A percentile compares a stretch with the other conserved stretches of the same genome.
phyloP scores from a whole-genome alignment of 2,797 vertebrate species.

The Luscinia luscinia region DNA sequence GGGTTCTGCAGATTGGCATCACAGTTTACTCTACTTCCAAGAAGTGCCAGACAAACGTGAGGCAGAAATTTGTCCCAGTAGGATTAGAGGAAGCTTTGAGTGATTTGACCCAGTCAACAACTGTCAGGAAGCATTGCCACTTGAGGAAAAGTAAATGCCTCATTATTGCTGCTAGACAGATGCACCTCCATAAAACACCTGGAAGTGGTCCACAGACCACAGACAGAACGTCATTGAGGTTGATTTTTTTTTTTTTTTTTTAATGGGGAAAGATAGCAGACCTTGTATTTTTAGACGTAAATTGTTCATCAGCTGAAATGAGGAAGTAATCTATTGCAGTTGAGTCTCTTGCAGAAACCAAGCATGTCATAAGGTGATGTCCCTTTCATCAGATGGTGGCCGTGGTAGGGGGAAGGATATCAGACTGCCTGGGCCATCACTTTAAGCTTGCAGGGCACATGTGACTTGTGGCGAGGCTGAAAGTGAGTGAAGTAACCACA shows the following conservation, averaged over 20 bases:
- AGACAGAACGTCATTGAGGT: constrained; percentile 18
- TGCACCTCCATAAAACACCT: constrained; percentile 57
- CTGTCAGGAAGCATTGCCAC: constrained; percentile 5
- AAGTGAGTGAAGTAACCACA: constrained; percentile 39
- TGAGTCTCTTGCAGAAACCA: background rate
- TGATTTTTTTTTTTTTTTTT: background rate
- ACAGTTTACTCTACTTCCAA: constrained; percentile 7
- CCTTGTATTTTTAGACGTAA: constrained; percentile 7
- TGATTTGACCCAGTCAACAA: constrained; percentile 42
- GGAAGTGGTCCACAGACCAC: constrained; percentile 54
- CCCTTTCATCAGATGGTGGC: background rate
- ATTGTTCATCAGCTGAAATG: background rate
- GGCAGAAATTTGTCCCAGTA: constrained; percentile 11
- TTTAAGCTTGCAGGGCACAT: background rate
- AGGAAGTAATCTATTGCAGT: constrained; percentile 17
- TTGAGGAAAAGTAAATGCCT: constrained; percentile 55
- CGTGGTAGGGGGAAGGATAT: background rate
- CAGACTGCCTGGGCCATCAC: background rate
- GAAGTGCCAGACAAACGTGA: constrained; percentile 16
- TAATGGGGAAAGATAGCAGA: background rate
- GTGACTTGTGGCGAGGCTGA: constrained; percentile 6
- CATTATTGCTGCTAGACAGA: constrained; percentile 38
- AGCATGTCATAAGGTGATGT: background rate
- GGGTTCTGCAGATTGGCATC: background rate
- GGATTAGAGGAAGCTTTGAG: constrained; percentile 17